These are phyloP conservation scores for Apoda limacodes DNA, from an alignment of 2,888 invertebrate species.

Conservation along the genomic window DNA sequence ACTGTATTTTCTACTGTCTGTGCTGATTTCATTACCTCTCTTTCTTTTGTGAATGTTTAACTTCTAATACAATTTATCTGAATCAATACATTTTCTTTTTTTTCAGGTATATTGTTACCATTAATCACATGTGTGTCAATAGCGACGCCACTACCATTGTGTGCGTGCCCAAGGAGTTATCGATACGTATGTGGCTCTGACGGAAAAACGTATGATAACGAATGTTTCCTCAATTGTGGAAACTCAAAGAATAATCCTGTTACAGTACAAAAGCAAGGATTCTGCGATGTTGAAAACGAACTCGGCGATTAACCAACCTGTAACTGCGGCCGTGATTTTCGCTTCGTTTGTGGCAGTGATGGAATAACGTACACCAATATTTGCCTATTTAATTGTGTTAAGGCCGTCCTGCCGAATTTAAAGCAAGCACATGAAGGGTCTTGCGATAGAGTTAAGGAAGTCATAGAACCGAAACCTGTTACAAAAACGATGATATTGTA, in stretches of 20 bases:
- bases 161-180: constrained; percentile 13
- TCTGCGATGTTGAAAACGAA: constrained; percentile 78
- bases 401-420: neutral
- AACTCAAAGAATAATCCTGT: constrained; percentile 1
- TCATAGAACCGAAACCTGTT: too few species aligned
- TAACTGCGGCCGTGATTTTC: constrained; percentile 3
- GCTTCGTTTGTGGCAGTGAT: constrained; percentile 76
- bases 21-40: too few species aligned
- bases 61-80: too few species aligned
- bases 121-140: too few species aligned
- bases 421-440: neutral
- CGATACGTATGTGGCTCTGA: constrained; percentile 26
- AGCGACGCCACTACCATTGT: constrained; percentile 3
- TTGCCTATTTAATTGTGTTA: constrained; percentile 3
- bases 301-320: neutral
- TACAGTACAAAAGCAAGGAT: constrained; percentile 34
- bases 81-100: too few species aligned
- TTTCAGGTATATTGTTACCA: too few species aligned
- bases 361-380: constrained; percentile 71
- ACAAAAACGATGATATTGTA: too few species aligned
- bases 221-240: constrained; percentile 21
- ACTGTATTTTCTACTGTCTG: too few species aligned
- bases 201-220: constrained; percentile 22
- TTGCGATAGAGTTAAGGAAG: neutral
- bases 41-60: too few species aligned